These are phyloP conservation scores for Leptura quadrifasciata DNA, from an alignment of 2,888 invertebrate species.

Conservation along the genomic window DNA sequence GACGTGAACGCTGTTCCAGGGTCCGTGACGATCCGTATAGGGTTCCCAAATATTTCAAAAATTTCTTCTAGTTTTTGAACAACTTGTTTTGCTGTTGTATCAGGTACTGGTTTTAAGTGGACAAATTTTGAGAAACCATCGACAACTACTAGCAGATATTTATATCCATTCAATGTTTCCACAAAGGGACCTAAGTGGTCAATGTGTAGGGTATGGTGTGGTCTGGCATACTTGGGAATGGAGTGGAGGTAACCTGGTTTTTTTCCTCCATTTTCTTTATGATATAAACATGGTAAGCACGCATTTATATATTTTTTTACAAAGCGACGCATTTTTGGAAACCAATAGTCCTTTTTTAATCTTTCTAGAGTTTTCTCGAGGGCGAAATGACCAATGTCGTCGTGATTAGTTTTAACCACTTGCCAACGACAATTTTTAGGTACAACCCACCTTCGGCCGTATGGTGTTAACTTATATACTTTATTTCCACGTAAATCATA, in stretches of 20 bases:
- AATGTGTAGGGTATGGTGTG: no score
- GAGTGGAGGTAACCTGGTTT: background rate
- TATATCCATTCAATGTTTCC: constrained; percentile 6
- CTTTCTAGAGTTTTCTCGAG: constrained; percentile 54
- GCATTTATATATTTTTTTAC: background rate
- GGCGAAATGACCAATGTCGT: constrained; percentile 61
- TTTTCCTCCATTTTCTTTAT: background rate
- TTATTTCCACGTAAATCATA: constrained; percentile 47
- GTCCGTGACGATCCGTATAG: background rate
- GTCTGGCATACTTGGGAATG: no score
- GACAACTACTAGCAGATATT: constrained; percentile 18
- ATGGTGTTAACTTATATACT: constrained; percentile 46
- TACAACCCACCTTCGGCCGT: constrained; percentile 49
- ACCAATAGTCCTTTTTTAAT: constrained; percentile 10
- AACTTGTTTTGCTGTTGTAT: background rate
- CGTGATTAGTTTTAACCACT: constrained; percentile 53
- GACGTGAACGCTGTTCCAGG: background rate
- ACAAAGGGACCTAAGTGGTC: constrained; percentile 8
- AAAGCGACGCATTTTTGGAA: constrained; percentile 9
- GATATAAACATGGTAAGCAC: background rate
- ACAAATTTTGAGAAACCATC: constrained; percentile 28
- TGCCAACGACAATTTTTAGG: constrained; percentile 60
- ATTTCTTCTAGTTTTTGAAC: background rate
- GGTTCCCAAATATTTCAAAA: no score
- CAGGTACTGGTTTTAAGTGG: constrained; percentile 5